Evolutionary conservation across 2,888 invertebrate genomes (phyloP).

Genomic region (Deilephila porcellus): DNA sequence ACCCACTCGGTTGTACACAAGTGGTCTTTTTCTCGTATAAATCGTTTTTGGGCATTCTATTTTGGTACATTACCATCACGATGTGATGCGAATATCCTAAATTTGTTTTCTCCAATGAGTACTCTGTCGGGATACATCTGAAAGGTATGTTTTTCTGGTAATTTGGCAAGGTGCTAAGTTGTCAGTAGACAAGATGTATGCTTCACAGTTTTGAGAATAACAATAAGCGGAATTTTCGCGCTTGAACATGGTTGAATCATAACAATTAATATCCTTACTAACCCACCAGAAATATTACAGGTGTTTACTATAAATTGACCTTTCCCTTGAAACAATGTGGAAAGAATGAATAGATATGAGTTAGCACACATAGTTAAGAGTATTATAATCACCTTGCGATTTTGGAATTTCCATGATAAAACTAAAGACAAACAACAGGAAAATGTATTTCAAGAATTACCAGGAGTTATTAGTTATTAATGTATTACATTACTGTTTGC

Average conservation of each 20-base stretch:
- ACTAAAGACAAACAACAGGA: too few species aligned
- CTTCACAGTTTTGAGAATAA: background rate
- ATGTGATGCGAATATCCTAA: conserved; percentile 77
- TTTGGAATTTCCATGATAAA: too few species aligned
- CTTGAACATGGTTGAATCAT: background rate
- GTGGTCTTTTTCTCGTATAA: conserved; percentile 69
- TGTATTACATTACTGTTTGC: background rate
- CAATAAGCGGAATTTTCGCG: background rate
- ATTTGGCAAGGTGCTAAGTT: background rate
- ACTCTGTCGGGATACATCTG: conserved; percentile 59
- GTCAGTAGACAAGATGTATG: background rate
- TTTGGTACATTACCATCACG: conserved; percentile 83
- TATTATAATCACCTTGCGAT: too few species aligned
- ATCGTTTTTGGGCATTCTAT: conserved; percentile 84
- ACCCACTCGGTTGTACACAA: conserved; percentile 54
- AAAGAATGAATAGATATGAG: too few species aligned
- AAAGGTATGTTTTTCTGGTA: conserved; percentile 60
- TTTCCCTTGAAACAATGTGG: background rate
- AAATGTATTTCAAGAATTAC: too few species aligned
- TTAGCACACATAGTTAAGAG: too few species aligned
- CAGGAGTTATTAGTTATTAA: too few species aligned
- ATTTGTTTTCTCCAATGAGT: conserved; percentile 71
- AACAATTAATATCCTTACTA: background rate
- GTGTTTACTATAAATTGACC: background rate
- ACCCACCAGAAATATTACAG: background rate